Conservation (phyloP, 1,140 invertebrate genomes). For the Odontomachus brunneus region DNA sequence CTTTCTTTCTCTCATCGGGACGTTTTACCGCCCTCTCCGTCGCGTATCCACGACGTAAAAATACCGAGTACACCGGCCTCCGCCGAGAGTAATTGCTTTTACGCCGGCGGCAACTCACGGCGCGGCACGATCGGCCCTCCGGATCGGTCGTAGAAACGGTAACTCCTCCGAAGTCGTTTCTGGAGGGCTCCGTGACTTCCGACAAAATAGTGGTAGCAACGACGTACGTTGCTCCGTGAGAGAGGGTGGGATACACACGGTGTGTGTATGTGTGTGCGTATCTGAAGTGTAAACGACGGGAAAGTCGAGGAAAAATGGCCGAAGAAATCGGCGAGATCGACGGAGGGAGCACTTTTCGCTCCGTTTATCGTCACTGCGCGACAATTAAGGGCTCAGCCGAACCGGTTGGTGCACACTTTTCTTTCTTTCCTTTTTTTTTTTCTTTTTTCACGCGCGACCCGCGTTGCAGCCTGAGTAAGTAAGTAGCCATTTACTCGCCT, state of each 20-base stretch:
- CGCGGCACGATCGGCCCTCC: slow-evolving; percentile 41
- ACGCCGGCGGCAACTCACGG: slow-evolving; percentile 33
- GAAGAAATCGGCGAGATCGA: background rate
- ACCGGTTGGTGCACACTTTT: slow-evolving; percentile 9
- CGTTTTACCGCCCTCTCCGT: slow-evolving; percentile 24
- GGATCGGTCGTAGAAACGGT: slow-evolving; percentile 48
- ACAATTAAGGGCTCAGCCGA: slow-evolving; percentile 46
- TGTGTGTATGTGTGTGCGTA: no score
- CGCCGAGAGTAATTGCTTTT: slow-evolving; percentile 56
- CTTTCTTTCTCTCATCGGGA: slow-evolving; percentile 4
- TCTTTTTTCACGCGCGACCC: slow-evolving; percentile 12
- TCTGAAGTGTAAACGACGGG: background rate
- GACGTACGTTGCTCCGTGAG: background rate
- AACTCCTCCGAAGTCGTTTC: slow-evolving; percentile 34
- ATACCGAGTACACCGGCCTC: slow-evolving; percentile 30
- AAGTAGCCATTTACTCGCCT: slow-evolving; percentile 71
- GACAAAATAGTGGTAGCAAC: slow-evolving; percentile 41
- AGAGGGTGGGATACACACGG: background rate
- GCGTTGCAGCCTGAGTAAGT: slow-evolving; percentile 33
- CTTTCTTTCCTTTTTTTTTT: background rate
- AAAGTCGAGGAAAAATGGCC: background rate
- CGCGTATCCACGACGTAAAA: slow-evolving; percentile 13
- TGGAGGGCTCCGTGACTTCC: slow-evolving; percentile 38
- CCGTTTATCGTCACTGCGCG: slow-evolving; percentile 19
- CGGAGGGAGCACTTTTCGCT: background rate